Evolutionary conservation across 2,797 vertebrate species (phyloP).

Genomic region (Scyliorhinus canicula): DNA sequence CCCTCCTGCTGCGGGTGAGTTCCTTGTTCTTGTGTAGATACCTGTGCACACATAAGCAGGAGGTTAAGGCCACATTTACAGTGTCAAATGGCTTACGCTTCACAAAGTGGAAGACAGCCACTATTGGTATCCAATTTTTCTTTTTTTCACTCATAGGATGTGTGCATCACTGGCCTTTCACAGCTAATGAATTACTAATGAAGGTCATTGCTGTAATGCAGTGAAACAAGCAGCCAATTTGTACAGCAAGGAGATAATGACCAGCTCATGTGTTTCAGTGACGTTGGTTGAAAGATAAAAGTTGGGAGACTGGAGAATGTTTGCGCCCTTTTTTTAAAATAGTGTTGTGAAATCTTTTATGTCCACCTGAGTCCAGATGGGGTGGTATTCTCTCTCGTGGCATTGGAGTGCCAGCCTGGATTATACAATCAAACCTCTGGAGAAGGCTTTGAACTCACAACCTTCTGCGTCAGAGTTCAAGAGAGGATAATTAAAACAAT

Average conservation of each 20-base stretch:
- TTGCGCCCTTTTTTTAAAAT: no score
- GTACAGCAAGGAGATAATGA: background rate
- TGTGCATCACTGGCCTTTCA: background rate
- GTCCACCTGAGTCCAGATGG: background rate
- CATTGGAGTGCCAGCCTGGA: background rate
- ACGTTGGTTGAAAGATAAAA: background rate
- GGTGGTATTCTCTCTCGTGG: background rate
- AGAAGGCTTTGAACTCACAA: background rate
- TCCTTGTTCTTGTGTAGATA: constrained; percentile 85
- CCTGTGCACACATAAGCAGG: constrained; percentile 52
- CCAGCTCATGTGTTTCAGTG: background rate
- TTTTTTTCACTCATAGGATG: no score
- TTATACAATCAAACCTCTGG: background rate
- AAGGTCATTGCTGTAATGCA: background rate
- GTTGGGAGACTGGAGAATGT: background rate
- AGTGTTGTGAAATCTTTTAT: background rate
- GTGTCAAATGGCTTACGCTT: background rate
- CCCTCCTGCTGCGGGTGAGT: constrained; percentile 73
- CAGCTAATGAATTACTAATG: background rate
- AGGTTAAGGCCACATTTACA: background rate
- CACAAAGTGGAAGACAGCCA: background rate
- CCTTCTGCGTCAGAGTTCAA: background rate
- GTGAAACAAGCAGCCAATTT: background rate
- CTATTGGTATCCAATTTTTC: no score
- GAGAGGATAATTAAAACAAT: background rate